Percentiles rank a stretch among this genome's conserved stretches.
Evolutionary conservation across 1,140 invertebrate genomes (phyloP).

Genomic region (Ectropis grisescens): DNA sequence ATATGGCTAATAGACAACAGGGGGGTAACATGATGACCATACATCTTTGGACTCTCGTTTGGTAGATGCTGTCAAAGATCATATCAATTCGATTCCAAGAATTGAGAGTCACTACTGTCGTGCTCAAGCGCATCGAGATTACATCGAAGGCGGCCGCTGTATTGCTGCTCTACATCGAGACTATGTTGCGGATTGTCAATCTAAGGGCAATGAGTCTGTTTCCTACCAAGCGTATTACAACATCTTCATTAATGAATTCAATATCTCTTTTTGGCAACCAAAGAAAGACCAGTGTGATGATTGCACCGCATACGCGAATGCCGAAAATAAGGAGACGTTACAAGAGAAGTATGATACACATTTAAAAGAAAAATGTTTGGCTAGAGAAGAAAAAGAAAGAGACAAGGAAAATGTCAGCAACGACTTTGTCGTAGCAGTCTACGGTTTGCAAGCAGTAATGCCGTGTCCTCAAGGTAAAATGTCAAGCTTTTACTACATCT

Average conservation of each 20-base stretch:
- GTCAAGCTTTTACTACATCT: too few relatives aligned
- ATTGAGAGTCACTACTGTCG: slow-evolving; percentile 12
- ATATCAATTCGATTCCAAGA: slow-evolving; percentile 12
- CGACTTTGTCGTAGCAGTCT: too few relatives aligned
- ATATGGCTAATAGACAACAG: slow-evolving; percentile 5
- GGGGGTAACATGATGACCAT: slow-evolving; percentile 3
- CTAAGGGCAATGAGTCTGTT: slow-evolving; percentile 1
- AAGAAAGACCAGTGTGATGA: too few relatives aligned
- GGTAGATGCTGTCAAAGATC: slow-evolving; percentile 11
- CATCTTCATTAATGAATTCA: slow-evolving; percentile 4
- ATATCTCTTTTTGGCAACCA: too few relatives aligned
- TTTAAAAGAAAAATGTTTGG: too few relatives aligned
- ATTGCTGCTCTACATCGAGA: slow-evolving; percentile 10
- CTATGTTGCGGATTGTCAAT: slow-evolving; percentile 4
- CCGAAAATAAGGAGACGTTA: too few relatives aligned
- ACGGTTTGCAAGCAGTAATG: too few relatives aligned
- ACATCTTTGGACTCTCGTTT: not conserved
- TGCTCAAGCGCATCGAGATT: slow-evolving; percentile 1
- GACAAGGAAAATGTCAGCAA: too few relatives aligned
- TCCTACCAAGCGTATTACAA: slow-evolving; percentile 6
- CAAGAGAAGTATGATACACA: too few relatives aligned
- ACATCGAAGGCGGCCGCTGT: slow-evolving; percentile 11
- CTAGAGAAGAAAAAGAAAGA: too few relatives aligned
- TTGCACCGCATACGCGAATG: too few relatives aligned
- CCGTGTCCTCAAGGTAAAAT: too few relatives aligned